Evolutionary conservation across 2,797 vertebrate species (phyloP).

Genomic region (Ibycter americanus): DNA sequence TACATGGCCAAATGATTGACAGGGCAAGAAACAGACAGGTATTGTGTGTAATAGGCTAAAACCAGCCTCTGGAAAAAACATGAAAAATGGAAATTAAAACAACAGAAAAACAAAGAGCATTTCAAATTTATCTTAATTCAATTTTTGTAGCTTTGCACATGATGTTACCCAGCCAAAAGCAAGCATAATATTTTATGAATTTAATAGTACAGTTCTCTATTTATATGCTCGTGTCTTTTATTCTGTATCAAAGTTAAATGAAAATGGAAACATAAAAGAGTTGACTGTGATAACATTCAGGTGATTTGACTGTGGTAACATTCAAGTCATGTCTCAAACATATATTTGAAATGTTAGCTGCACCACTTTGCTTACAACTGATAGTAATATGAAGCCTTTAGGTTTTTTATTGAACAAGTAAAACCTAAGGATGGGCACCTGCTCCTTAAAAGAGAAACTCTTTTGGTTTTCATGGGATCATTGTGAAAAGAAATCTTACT

Average conservation of each 20-base stretch:
- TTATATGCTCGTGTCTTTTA: neutral
- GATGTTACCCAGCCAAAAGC: slow-evolving; percentile 30
- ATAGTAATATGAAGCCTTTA: neutral
- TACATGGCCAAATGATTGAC: slow-evolving; percentile 76
- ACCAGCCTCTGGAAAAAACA: slow-evolving; percentile 75
- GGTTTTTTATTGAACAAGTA: neutral
- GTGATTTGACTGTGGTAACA: neutral
- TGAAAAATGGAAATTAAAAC: slow-evolving; percentile 73
- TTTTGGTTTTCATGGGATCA: neutral
- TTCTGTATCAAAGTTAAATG: slow-evolving; percentile 19
- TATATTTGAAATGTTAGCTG: neutral
- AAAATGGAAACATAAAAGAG: slow-evolving; percentile 28
- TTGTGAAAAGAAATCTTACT: neutral
- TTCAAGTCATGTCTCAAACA: neutral
- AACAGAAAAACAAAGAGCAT: slow-evolving; percentile 78
- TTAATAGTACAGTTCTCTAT: neutral
- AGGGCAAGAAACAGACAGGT: slow-evolving; percentile 81
- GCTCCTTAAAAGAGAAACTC: neutral
- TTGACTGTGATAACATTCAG: neutral
- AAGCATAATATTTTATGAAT: neutral
- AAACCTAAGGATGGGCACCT: neutral
- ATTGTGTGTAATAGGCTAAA: slow-evolving; percentile 80
- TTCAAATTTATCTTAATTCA: slow-evolving; percentile 55
- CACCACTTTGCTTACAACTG: neutral
- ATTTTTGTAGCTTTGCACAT: slow-evolving; percentile 48